Evolutionary conservation across 2,113 vertebrate genomes (phyloP), one percentile per base, ranked within the genome.

Genomic region (Motacilla alba): DNA sequence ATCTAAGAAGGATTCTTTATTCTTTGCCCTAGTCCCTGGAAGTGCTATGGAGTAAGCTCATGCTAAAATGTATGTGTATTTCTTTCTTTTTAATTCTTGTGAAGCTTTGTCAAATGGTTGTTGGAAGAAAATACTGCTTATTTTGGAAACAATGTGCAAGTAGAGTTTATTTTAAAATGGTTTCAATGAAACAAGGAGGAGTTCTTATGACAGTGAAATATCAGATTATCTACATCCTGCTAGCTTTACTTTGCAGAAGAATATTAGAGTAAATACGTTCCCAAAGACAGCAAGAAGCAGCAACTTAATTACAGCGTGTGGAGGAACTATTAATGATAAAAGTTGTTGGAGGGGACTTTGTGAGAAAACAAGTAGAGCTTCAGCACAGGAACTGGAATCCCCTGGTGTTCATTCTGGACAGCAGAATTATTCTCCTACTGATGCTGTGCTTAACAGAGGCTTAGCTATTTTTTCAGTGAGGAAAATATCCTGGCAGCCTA

Each of bases 1-100:
- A 93, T 95, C 96, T 95, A 59, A 94, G 95, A 94, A 86, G 73
- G 89, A 87, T 95, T 86, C 89, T 93, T 96, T 96, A 67, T 96
- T 95, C 94, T 88, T 92, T 73, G 7, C 33, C 27, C 16, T 44
- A 7, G 47, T 81, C 64, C 60, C 72, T 90, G 83, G 58, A 80
- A 93, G 79, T 4, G 2, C 72, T 70, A 12, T 0, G 3, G 73
- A 62, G 37, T 46, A 81, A 83, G 23, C 11, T 86, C 4, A 15
- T 24, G 9, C 33, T 70, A 39, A 67, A 52, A 47, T 66, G 2
- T 15, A 7, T 49, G 22, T 31, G 28, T 56, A 5, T 83, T 91
- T 75, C 18, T 88, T 86, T 74, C 17, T 50, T 94, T 74, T 87
- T 82, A 10, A 37, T 76, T 93, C 44, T 11, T 13, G 13, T 68